Base-by-base conservation (phyloP, 2,797 vertebrate species). In the Bucorvus abyssinicus region DNA sequence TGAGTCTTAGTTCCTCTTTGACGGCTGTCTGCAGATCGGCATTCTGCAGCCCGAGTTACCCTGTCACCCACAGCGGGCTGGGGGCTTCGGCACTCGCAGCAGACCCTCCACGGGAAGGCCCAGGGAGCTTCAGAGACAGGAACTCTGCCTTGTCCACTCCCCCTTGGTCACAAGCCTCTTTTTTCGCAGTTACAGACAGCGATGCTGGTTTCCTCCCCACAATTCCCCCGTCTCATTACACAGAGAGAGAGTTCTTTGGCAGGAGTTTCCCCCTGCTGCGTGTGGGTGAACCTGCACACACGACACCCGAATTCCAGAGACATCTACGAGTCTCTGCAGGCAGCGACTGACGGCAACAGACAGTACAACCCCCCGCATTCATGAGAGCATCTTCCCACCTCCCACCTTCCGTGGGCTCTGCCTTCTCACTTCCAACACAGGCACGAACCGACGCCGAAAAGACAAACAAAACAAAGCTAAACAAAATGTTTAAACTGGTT, bases 1-100 rank as follows among this genome's bases (percentile, higher is more conserved):
- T 10, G 89, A 16, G 13, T 96, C 94, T 94, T 20, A 78, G 78
- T 18, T 94, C 88, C 78, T 81, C 86, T 87, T 69, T 75, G 85
- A 81, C 80, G 80, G 83, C 40, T 4, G 50, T 40, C 86, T 93
- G 82, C 77, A 93, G 74, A 76, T 53, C 63, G 82, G 86, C 65
- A 45, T 61, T 91, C 79, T 49, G 83, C 63, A 77, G 40, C 40
- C 84, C 55, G 74, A 87, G 84, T 3, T 67, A 7, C 63, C 89
- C 82, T 82, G 81, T 52, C 89, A 42, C 21, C 84, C 2, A 0
- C 86, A 91, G 88, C 55, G 19, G 73, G 40, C 67, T 1, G 27
- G 3, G 55, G 61, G 76, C 57, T 64, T 18, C 74, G 5, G 70
- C 56, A 4, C 64, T 78, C 64, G 7, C 21, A 38, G 79, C 30